phyloP scores from a whole-genome alignment of 2,113 vertebrate genomes.

The Aphyosemion australe region DNA sequence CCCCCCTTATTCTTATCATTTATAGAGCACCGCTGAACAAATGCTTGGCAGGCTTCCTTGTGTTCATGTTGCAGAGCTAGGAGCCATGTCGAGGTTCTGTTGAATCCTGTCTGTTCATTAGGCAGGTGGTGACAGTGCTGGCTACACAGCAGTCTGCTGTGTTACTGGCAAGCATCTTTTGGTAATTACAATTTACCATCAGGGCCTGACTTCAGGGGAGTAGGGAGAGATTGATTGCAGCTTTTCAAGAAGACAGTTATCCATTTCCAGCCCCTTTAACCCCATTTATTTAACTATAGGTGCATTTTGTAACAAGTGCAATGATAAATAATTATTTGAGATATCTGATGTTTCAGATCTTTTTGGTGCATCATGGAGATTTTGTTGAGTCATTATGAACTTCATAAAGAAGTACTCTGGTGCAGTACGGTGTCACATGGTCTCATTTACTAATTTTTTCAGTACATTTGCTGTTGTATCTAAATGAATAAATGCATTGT shows the following conservation, averaged over 20 bases:
- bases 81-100: slow-evolving; percentile 57
- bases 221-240: slow-evolving; percentile 17
- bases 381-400: too few species aligned
- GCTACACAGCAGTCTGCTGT: slow-evolving; percentile 40
- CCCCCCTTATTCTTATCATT: slow-evolving; percentile 37
- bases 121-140: slow-evolving; percentile 68
- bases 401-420: too few species aligned
- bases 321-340: slow-evolving; percentile 8
- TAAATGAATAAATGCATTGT: too few species aligned
- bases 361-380: too few species aligned
- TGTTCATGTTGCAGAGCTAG: slow-evolving; percentile 42
- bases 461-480: too few species aligned
- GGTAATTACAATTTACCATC: slow-evolving; percentile 65
- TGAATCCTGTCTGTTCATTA: slow-evolving; percentile 67
- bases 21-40: slow-evolving; percentile 57
- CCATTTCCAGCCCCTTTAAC: slow-evolving; percentile 14
- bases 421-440: too few species aligned
- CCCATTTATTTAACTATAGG: not conserved
- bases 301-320: not conserved
- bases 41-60: slow-evolving; percentile 39
- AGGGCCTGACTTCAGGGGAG: slow-evolving; percentile 36
- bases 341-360: not conserved
- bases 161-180: slow-evolving; percentile 55
- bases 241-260: slow-evolving; percentile 29
- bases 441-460: too few species aligned